Evolutionary conservation across 2,888 invertebrate species (phyloP).

Genomic region (Cephus sareptanus): DNA sequence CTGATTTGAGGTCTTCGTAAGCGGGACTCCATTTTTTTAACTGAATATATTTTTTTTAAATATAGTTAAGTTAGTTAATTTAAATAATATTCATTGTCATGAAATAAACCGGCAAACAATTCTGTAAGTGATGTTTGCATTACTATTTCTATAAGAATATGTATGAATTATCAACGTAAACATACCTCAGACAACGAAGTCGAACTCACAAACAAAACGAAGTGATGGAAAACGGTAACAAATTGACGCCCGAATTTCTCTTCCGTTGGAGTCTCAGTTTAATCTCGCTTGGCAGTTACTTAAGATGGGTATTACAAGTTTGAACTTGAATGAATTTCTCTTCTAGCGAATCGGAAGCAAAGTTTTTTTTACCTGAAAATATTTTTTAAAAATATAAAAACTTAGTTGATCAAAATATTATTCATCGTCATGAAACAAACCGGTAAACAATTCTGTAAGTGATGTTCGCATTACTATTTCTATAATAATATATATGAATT

Average conservation of each 20-base stretch:
- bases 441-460: background rate
- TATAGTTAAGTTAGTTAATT: background rate
- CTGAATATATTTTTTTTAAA: background rate
- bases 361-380: background rate
- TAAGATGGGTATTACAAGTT: background rate
- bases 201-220: background rate
- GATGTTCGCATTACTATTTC: background rate
- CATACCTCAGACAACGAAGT: background rate
- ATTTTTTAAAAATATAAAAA: background rate
- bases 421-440: background rate
- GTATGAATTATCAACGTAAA: background rate
- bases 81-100: background rate
- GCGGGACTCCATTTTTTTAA: slow-evolving; percentile 67
- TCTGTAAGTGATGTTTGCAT: background rate
- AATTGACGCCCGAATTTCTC: background rate
- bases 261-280: background rate
- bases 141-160: background rate
- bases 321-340: background rate
- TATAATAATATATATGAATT: background rate
- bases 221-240: background rate
- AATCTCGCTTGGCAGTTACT: background rate
- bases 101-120: background rate
- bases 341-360: background rate
- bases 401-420: background rate
- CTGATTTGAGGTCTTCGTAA: slow-evolving; percentile 61